Evolutionary conservation across 2,888 invertebrate species (phyloP), one percentile per base, ranked within the genome.

Genomic region (Melitaea athalia): DNA sequence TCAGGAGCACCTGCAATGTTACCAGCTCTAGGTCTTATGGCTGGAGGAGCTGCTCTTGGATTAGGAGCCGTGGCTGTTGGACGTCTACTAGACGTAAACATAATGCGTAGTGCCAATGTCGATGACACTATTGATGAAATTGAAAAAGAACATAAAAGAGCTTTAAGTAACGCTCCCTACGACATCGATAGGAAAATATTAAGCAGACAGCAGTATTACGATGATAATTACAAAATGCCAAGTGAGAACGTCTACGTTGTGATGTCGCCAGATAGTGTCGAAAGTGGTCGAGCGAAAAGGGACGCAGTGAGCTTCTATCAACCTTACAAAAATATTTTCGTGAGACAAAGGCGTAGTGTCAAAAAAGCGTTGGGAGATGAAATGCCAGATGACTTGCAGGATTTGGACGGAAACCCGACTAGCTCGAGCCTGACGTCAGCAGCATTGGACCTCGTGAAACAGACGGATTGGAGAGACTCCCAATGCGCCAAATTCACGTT

Each of bases 11-110:
- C 90, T 0, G 95, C 95, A 0, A 94, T 96, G 80, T 86, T 96
- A 2, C 96, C 96, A 17, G 96, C 96, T 0, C 87, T 96, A 31
- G 96, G 97, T 5, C 86, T 96, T 7, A 95, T 97, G 78, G 96
- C 96, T 11, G 96, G 96, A n/a, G 96, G 97, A 14, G 96, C 97
- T 0, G 97, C 97, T 2, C 85, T 97, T 33, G 96, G 96, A 0
- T 93, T 97, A n/a, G 96, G 96, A 6, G 96, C 96, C 0, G 96
- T 96, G 0, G 96, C 96, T 0, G 94, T 97, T 70, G 96, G 96
- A 10, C 93, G 96, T 73, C 94, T 95, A 70, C 85, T 96, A 10
- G 95, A 95, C 75, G 94, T 94, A 0, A 95, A 95, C 76, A 85
- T 95, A 17, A 91, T 95, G 86, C 93, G 94, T 59, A 92, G 94